These are phyloP conservation scores for Polyommatus icarus DNA, from an alignment of 2,888 invertebrate species.

Conservation along the genomic window DNA sequence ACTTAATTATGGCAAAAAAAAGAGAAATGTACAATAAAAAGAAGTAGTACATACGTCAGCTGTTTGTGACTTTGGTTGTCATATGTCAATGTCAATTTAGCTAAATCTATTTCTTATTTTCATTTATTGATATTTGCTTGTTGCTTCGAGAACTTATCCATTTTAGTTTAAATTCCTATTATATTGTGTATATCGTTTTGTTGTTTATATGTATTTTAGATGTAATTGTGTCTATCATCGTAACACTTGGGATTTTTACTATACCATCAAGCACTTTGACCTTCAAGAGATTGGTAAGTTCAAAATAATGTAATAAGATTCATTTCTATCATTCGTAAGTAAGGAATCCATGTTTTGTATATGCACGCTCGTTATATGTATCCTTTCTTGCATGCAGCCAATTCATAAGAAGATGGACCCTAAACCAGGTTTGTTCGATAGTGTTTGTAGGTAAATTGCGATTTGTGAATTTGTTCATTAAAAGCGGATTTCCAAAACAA, in stretches of 20 bases:
- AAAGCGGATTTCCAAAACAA: background rate
- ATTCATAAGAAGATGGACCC: constrained; percentile 73
- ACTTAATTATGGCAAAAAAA: background rate
- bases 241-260: background rate
- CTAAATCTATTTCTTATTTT: background rate
- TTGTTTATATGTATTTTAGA: background rate
- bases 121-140: background rate
- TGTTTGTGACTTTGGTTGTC: background rate
- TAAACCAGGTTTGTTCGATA: constrained; percentile 71
- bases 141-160: constrained; percentile 1
- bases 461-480: background rate
- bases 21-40: background rate
- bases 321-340: constrained; percentile 12
- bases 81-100: background rate
- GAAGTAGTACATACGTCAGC: background rate
- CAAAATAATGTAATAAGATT: constrained; percentile 24
- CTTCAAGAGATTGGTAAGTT: constrained; percentile 31
- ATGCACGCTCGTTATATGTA: constrained; percentile 52
- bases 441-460: background rate
- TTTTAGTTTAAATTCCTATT: constrained; percentile 4
- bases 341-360: constrained; percentile 18
- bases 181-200: background rate
- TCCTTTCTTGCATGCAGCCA: constrained; percentile 78
- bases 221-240: background rate
- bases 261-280: background rate